Conservation (phyloP, 2,797 vertebrate genomes). For the Clarias pachynema region DNA sequence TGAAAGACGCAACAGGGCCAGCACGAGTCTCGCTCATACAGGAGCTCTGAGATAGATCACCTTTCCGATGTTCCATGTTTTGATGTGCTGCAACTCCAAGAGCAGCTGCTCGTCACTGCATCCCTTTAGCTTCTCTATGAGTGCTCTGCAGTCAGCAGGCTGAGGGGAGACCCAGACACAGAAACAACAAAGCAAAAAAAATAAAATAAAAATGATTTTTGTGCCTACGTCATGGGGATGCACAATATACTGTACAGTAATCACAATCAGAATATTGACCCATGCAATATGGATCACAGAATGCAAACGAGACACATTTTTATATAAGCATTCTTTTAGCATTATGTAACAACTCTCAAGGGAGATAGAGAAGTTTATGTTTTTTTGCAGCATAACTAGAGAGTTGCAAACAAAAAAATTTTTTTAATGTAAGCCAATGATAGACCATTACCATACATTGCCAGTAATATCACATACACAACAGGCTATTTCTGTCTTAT, state of each 20-base stretch:
- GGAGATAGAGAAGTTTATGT: background rate
- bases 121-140: constrained; percentile 94
- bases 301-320: background rate
- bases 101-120: constrained; percentile 94
- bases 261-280: background rate
- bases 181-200: constrained; percentile 23
- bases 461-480: background rate
- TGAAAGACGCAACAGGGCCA: background rate
- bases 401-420: too few relatives aligned
- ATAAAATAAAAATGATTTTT: background rate
- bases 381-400: background rate
- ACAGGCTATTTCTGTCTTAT: background rate
- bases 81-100: constrained; percentile 94
- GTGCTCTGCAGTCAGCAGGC: constrained; percentile 96
- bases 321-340: background rate
- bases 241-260: background rate
- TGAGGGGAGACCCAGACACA: constrained; percentile 62
- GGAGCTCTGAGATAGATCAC: constrained; percentile 62
- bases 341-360: background rate
- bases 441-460: background rate
- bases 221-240: background rate
- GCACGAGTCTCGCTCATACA: background rate
- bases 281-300: background rate
- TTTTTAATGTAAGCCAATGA: background rate
- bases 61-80: constrained; percentile 99